Evolutionary conservation across 2,888 invertebrate species (phyloP), one percentile per base, ranked within the genome.

Genomic region (Pachycephus smyrnensis): DNA sequence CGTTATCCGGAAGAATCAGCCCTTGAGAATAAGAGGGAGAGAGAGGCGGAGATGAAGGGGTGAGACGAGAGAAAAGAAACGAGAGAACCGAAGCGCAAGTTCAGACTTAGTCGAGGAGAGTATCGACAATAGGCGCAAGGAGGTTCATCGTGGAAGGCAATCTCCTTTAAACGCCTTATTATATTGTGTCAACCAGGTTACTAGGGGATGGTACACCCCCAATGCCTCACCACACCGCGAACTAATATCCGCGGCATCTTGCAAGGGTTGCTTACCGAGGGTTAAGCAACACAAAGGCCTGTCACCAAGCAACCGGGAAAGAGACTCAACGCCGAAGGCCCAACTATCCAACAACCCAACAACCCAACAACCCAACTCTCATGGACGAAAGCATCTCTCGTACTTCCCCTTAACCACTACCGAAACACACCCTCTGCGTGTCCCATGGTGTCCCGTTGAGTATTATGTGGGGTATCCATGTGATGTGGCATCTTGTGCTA

Each of bases 201-300:
- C 23, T 23, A 55, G 55, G 55, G 55, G 55, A 23, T 55, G 55
- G 23, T 55, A 4, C 9, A 55, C 55, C 55, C 55, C 55, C 55
- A 55, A 55, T 55, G 55, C 9, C 73, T 76, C 75, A 74, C 55
- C 11, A 76, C 12, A 76, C 31, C 55, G 69, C 73, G 12, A 75
- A 55, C 71, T 80, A 73, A 79, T 81, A 80, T 80, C 80, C 77
- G 69, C 78, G 73, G 79, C 80, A 81, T 81, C 76, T 81, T 73
- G 77, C 35, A 69, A 40, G 73, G 75, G 73, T 77, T 69, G 71
- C 77, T 36, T 37, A 36, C 55, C 69, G 73, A 69, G 37, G 55
- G 73, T 75, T 77, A 77, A 81, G 79, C 73, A 73, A 69, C 73
- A 77, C 78, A 79, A 76, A 75, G 75, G 78, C 78, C 74, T 68